Evolutionary conservation across 1,140 invertebrate species (phyloP), one percentile per base, ranked within the genome.

Genomic region (Sesamia nonagrioides): DNA sequence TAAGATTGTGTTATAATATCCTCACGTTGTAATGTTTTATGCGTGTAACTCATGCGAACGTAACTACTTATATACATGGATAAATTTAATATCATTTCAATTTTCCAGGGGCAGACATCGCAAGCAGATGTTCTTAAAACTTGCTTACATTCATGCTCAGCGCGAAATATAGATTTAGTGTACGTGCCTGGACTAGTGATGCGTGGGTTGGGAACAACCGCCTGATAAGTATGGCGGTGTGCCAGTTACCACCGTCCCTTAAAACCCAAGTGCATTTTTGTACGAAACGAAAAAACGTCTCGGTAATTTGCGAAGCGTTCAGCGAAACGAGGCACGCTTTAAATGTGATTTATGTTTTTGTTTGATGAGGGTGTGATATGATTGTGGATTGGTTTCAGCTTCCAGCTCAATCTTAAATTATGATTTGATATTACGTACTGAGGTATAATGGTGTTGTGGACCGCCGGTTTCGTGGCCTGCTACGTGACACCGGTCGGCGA

Each of bases 111-210:
- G 48, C 45, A 52, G 68, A 54, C 68, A 54, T 52, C 40, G 68
- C 45, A 54, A 54, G 48, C 80, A 77, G 76, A 81, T 81, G 68
- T 78, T 81, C 80, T 81, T 80, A 74, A 78, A 74, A 81, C 60
- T 74, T 81, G 69, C 68, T 78, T 78, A 81, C 76, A 81, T 81
- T 81, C 75, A 82, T 76, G 72, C 60, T 76, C 17, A 48, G 50
- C 33, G 68, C 56, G 68, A 78, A 75, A 79, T 77, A 81, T 77
- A 78, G 69, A 69, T 81, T 81, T 74, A 72, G 52, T 21, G 50
- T 45, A 78, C 78, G 82, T 84, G 80, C 79, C 68, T 45, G 40
- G 78, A 52, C 27, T 73, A 15, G 27, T 27, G 52, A 79, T 78
- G 69, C 69, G 79, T 66, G 11, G 58, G n/a, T 11, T 54, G 35